phyloP scores from a whole-genome alignment of 1,140 invertebrate genomes.

The Sinella curviseta region DNA sequence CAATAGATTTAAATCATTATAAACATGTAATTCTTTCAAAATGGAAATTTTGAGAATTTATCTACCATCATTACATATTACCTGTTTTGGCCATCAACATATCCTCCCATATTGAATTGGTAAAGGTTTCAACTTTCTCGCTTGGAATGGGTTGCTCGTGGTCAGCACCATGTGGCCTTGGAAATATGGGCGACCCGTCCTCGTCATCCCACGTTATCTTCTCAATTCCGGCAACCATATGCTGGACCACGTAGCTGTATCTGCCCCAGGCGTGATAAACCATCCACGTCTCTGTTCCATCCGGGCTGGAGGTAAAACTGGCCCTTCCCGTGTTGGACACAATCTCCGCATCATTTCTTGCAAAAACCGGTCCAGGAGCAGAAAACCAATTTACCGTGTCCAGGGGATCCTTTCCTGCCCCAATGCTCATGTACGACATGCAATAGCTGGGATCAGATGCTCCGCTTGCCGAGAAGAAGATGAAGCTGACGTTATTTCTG shows the following conservation, averaged over 20 bases:
- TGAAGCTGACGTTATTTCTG: constrained; percentile 12
- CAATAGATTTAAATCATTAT: too few species aligned
- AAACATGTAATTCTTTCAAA: too few species aligned
- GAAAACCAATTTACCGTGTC: not conserved
- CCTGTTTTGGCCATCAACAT: too few species aligned
- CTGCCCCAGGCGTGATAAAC: not conserved
- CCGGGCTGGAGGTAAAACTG: not conserved
- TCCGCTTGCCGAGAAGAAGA: not conserved
- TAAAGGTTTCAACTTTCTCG: too few species aligned
- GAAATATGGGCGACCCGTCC: constrained; percentile 28
- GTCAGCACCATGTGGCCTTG: constrained; percentile 21
- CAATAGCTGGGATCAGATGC: constrained; percentile 29
- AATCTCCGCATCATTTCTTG: constrained; percentile 22
- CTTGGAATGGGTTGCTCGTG: constrained; percentile 23
- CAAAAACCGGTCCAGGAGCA: constrained; percentile 10
- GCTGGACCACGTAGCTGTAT: constrained; percentile 26
- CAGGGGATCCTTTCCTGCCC: constrained; percentile 8
- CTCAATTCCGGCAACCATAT: constrained; percentile 20
- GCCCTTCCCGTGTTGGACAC: not conserved
- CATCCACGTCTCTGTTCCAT: constrained; percentile 11
- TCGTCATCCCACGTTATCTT: constrained; percentile 36
- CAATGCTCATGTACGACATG: constrained; percentile 22
- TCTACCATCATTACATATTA: too few species aligned
- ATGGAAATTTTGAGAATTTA: too few species aligned
- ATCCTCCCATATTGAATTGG: too few species aligned